Base-by-base conservation (phyloP, 2,888 invertebrate genomes). In the Hartigia nigra region DNA sequence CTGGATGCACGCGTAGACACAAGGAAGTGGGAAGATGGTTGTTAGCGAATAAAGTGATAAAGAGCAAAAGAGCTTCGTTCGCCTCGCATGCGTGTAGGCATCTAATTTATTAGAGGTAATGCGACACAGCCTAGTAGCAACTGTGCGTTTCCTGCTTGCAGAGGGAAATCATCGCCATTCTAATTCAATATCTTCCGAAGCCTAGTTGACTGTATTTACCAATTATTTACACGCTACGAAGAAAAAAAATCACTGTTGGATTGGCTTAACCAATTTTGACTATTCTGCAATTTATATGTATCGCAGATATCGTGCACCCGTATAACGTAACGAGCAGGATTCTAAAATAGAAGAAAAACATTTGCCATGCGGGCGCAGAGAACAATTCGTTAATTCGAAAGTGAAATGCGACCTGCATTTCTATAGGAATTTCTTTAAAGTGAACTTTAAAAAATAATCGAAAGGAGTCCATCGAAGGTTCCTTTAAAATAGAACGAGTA, bases 61-160 rank as follows among this genome's bases (percentile, higher is more conserved):
- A 55, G 69, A 74, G 76, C 76, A 77, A 78, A 78, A 80, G 80
- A 81, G 79, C 74, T 69, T 77, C 35, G 35, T 35, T 77, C 77
- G 72, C 23, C 39, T 39, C 77, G 79, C 76, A 74, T 81, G 81
- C 78, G 81, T 36, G 79, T 74, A 70, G 81, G 80, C 79, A 78
- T 81, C 80, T 82, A 83, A 83, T 82, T 84, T 84, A 81, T 81
- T 79, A 82, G 78, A 77, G 76, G 78, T 81, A 75, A 75, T 76
- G 79, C 72, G 75, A 76, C 79, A 81, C 81, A 78, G 77, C 79
- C 79, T 55, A 9, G 55, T 55, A 81, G 79, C 82, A 81, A 83
- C 83, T 81, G 81, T 82, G 80, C 79, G 77, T 83, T 84, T 84
- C 83, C 83, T 84, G 82, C 80, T 81, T 76, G 77, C 76, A 82